A percentile compares a stretch with the other conserved stretches of the same genome.
These are phyloP conservation scores for Lasius platythorax DNA, from an alignment of 2,888 invertebrate genomes.

Conservation along the genomic window DNA sequence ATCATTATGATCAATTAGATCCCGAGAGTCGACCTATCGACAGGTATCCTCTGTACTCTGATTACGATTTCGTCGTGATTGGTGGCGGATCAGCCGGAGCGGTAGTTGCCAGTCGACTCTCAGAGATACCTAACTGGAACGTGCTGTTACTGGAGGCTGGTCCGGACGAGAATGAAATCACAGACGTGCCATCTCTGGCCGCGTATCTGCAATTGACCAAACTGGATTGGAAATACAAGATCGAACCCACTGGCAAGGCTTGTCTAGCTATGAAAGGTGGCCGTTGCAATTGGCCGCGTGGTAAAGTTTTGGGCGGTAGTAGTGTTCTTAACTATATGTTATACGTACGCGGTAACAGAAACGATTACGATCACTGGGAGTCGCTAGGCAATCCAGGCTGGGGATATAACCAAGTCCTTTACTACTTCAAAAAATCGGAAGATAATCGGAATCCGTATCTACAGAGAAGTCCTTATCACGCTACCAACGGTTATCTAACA, in stretches of 20 bases:
- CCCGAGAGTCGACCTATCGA: slow-evolving; percentile 93
- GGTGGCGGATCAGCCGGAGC: slow-evolving; percentile 97
- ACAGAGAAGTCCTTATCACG: slow-evolving; percentile 90
- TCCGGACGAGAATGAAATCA: slow-evolving; percentile 95
- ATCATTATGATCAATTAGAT: slow-evolving; percentile 93
- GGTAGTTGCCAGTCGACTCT: slow-evolving; percentile 93
- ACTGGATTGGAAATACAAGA: slow-evolving; percentile 96
- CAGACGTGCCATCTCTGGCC: slow-evolving; percentile 95
- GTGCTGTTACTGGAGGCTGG: slow-evolving; percentile 94
- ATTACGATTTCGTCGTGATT: slow-evolving; percentile 94
- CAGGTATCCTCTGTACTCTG: slow-evolving; percentile 89
- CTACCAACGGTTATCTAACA: slow-evolving; percentile 91
- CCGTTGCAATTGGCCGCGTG: slow-evolving; percentile 95
- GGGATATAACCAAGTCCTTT: slow-evolving; percentile 94
- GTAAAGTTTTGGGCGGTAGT: slow-evolving; percentile 95
- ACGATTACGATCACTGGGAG: slow-evolving; percentile 97
- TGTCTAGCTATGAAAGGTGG: slow-evolving; percentile 94
- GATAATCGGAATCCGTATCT: slow-evolving; percentile 95
- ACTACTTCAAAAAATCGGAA: slow-evolving; percentile 96
- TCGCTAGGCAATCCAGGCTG: slow-evolving; percentile 95
- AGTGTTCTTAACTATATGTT: slow-evolving; percentile 96
- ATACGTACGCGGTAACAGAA: slow-evolving; percentile 93
- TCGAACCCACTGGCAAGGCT: slow-evolving; percentile 93
- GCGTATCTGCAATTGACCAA: slow-evolving; percentile 95
- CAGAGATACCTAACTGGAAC: slow-evolving; percentile 92